Base-by-base conservation (phyloP, 64 coral and sea anemone species). In the Porites lutea region DNA sequence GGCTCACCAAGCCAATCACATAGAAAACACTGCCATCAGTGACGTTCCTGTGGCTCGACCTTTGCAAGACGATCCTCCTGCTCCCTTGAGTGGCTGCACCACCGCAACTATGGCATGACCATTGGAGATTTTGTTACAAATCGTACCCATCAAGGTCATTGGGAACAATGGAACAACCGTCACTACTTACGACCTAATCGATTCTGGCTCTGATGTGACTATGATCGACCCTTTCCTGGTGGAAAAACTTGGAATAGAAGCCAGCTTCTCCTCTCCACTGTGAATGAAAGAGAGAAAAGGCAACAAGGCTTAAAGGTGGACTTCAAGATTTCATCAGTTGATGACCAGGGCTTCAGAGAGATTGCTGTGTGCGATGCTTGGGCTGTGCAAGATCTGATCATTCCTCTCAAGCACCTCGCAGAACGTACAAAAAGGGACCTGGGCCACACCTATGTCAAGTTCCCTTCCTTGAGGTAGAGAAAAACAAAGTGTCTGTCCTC, bases 401-500 rank as follows among this genome's bases (percentile, higher is more conserved):
- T 87, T 13, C 67, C 83, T 19, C 50, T 87, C 27, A 87, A 87
- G 51, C 83, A 87, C 51, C 45, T 55, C 65, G 27, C 50, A 53
- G 69, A 63, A 50, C 58, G 16, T 15, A 76, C 55, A 5, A 74
- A 63, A 19, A 10, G 55, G 43, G 15, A 74, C 4, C 72, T 65
- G 55, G 73, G 72, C 54, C 73, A 76, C 87, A 89, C 60, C 72
- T 89, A 48, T 23, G 45, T 44, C 71, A 89, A 77, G 87, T 89
- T 45, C 19, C 58, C 43, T 89, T 89, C 48, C 87, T 73, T 64
- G 59, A 89, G 8, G 87, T 89, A 6, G 57, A 78, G 37, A 89
- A 59, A 77, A 89, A 89, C 19, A 88, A 87, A 59, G 55, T 89
- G 45, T 89, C 87, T 51, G 60, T 89, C 55, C 71, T 89, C 18